These are phyloP conservation scores for Leucoma salicis DNA, from an alignment of 2,888 invertebrate genomes.

Conservation along the genomic window DNA sequence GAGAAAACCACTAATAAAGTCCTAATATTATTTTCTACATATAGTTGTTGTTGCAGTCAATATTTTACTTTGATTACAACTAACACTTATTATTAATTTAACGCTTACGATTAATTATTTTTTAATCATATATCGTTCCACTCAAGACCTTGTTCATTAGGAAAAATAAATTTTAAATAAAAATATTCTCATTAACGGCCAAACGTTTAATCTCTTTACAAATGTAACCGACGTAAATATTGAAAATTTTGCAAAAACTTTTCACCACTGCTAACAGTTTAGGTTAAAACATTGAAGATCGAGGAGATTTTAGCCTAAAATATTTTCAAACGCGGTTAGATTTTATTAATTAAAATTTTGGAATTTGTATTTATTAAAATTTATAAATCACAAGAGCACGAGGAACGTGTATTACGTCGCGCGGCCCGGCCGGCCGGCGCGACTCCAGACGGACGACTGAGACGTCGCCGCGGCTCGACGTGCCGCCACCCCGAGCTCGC, in stretches of 20 bases:
- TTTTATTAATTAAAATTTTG: constrained; percentile 52
- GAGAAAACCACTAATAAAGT: constrained; percentile 47
- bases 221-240: constrained; percentile 81
- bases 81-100: constrained; percentile 61
- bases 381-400: constrained; percentile 82
- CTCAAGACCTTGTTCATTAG: constrained; percentile 57
- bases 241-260: constrained; percentile 78
- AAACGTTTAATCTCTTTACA: constrained; percentile 72
- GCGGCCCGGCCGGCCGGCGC: constrained; percentile 81
- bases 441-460: constrained; percentile 82
- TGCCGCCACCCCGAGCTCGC: constrained; percentile 45
- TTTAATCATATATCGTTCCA: constrained; percentile 53
- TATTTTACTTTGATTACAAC: constrained; percentile 39
- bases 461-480: constrained; percentile 59
- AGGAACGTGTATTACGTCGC: constrained; percentile 81
- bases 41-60: constrained; percentile 53
- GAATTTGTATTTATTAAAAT: constrained; percentile 59
- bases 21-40: constrained; percentile 45
- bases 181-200: constrained; percentile 76
- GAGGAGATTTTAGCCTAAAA: constrained; percentile 72
- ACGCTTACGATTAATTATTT: constrained; percentile 62
- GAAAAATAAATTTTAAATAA: constrained; percentile 69
- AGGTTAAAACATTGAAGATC: constrained; percentile 68
- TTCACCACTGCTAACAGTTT: constrained; percentile 66
- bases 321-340: constrained; percentile 74